phyloP scores from a whole-genome alignment of 2,797 vertebrate genomes.

The Schizothorax lantsangensis region DNA sequence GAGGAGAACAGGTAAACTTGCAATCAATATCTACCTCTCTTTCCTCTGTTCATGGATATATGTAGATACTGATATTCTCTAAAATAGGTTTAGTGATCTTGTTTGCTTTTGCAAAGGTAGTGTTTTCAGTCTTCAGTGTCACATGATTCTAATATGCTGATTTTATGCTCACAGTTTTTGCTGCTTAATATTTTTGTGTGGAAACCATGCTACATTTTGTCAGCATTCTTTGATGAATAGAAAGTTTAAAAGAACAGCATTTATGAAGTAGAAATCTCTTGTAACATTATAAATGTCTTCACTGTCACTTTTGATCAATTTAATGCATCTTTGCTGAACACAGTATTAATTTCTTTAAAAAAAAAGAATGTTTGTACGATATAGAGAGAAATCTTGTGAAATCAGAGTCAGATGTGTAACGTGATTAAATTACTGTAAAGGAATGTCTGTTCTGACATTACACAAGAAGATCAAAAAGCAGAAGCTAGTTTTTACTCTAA shows the following conservation, averaged over 20 bases:
- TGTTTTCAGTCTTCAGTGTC: background rate
- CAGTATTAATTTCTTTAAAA: background rate
- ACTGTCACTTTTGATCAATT: background rate
- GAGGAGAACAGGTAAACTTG: slow-evolving; percentile 78
- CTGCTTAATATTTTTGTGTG: background rate
- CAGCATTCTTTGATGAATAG: background rate
- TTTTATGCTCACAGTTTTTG: background rate
- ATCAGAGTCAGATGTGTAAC: background rate
- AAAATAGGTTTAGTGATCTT: background rate
- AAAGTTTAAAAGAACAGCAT: background rate
- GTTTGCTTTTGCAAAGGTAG: background rate
- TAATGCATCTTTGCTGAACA: background rate
- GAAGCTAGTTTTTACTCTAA: slow-evolving; percentile 43
- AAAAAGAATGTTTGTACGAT: background rate
- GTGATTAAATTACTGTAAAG: background rate
- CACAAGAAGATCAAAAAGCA: slow-evolving; percentile 48
- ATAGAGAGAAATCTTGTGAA: background rate
- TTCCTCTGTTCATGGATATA: background rate
- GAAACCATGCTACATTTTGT: background rate
- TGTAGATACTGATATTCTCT: background rate
- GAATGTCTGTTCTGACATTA: background rate
- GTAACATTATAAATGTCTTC: background rate
- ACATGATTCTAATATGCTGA: background rate
- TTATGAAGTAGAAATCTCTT: background rate
- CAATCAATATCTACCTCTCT: background rate